phyloP scores from a whole-genome alignment of 2,888 invertebrate species.

The Caenorhabditis angaria region DNA sequence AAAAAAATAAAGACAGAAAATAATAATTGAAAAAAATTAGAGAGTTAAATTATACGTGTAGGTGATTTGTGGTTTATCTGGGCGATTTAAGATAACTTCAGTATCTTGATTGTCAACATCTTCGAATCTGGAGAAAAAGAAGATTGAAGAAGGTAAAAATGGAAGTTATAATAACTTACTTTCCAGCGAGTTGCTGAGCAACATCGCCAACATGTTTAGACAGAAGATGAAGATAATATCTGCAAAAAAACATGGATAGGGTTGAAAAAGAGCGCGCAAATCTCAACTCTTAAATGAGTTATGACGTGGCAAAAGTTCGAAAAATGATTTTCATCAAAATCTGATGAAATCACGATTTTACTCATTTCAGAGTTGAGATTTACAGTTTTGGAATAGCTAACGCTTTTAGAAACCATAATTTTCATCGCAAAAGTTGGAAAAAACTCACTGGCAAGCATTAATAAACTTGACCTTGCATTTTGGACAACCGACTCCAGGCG shows the following conservation, averaged over 20 bases:
- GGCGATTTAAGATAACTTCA: slow-evolving; percentile 6
- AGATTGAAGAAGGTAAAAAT: no score
- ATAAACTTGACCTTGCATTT: slow-evolving; percentile 4
- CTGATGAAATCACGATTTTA: no score
- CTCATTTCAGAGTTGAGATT: no score
- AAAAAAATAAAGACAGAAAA: not conserved
- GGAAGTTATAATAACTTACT: slow-evolving; percentile 14
- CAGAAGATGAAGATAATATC: slow-evolving; percentile 5
- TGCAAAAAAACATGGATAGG: no score
- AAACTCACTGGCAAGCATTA: not conserved
- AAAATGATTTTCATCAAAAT: not conserved
- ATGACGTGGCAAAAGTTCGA: no score
- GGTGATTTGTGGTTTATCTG: not conserved
- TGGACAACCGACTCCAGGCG: slow-evolving; percentile 11
- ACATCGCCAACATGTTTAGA: not conserved
- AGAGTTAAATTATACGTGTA: not conserved
- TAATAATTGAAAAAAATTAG: not conserved
- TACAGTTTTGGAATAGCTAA: no score
- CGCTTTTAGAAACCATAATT: no score
- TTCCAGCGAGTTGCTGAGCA: not conserved
- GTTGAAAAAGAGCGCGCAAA: no score
- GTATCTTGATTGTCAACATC: slow-evolving; percentile 20
- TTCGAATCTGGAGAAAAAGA: slow-evolving; percentile 22
- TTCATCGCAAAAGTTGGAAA: slow-evolving; percentile 5
- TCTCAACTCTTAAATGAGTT: no score